Evolutionary conservation across 2,113 vertebrate species (phyloP).

Genomic region (Antennarius striatus): DNA sequence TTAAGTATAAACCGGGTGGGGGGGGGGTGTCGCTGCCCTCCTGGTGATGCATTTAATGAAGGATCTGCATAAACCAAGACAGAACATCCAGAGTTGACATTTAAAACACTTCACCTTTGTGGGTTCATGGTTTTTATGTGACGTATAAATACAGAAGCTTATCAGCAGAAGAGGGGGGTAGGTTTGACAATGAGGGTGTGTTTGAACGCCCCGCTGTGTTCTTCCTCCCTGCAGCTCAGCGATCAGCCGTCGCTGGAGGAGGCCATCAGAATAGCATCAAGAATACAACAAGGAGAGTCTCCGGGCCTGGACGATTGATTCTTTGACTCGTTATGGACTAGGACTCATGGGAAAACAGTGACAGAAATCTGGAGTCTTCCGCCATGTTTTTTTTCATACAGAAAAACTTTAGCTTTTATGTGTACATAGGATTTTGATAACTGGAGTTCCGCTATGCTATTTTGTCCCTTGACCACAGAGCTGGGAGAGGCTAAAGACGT

Average conservation of each 20-base stretch:
- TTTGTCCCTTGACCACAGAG: conserved; percentile 69
- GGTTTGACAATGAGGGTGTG: too few species aligned
- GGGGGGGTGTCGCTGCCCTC: conserved; percentile 4
- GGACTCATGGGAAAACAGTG: conserved; percentile 28
- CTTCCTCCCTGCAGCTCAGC: conserved; percentile 82
- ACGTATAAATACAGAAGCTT: too few species aligned
- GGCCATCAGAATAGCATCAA: conserved; percentile 98
- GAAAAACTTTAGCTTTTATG: conserved; percentile 65
- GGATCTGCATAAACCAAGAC: conserved; percentile 14
- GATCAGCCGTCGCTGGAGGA: conserved; percentile 98
- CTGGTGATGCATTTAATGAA: conserved; percentile 8
- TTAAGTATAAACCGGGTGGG: conserved; percentile 4
- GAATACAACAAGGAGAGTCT: conserved; percentile 98
- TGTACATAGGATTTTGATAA: conserved; percentile 84
- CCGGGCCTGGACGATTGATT: conserved; percentile 93
- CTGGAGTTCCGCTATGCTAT: conserved; percentile 78
- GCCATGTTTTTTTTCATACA: conserved; percentile 39
- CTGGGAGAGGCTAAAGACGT: conserved; percentile 22
- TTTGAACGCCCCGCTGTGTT: neutral
- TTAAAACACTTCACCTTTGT: too few species aligned
- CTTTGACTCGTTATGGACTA: conserved; percentile 34
- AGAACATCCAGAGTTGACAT: neutral
- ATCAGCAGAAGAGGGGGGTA: too few species aligned
- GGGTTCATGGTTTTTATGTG: too few species aligned
- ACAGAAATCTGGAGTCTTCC: conserved; percentile 65